Conservation (phyloP, 2,888 invertebrate genomes). For the Limnephilus lunatus region DNA sequence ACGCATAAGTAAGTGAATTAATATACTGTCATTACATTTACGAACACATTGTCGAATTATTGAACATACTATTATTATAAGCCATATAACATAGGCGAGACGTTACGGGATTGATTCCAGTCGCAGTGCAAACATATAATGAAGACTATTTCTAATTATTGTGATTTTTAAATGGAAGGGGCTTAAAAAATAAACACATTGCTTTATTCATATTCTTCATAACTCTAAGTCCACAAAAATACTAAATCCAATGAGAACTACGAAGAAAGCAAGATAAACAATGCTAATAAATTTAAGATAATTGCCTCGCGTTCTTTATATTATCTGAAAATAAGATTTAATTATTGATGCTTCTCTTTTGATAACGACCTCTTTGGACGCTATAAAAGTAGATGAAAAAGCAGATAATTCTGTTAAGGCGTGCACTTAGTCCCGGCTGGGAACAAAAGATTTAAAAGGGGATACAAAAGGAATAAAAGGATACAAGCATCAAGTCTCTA, state of each 20-base stretch:
- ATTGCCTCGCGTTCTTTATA: neutral
- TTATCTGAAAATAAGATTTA: neutral
- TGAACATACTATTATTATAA: too few species aligned
- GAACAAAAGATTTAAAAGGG: conserved; percentile 51
- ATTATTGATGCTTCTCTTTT: conserved; percentile 6
- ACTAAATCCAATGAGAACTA: neutral
- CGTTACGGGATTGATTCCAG: too few species aligned
- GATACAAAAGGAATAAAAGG: conserved; percentile 46
- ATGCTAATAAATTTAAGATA: neutral
- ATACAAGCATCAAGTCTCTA: conserved; percentile 39
- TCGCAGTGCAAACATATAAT: too few species aligned
- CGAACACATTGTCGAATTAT: too few species aligned
- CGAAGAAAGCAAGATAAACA: neutral
- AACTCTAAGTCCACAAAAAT: neutral
- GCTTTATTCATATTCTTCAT: too few species aligned
- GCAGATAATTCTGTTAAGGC: conserved; percentile 6
- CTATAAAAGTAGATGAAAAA: neutral
- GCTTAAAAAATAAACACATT: too few species aligned
- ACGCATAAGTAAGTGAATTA: too few species aligned
- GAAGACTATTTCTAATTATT: too few species aligned
- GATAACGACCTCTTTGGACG: neutral
- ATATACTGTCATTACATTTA: too few species aligned
- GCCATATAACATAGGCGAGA: too few species aligned
- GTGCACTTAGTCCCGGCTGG: conserved; percentile 32
- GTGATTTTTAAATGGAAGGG: too few species aligned